Base-by-base conservation (phyloP, 2,888 invertebrate genomes). In the Heliconius cydno region DNA sequence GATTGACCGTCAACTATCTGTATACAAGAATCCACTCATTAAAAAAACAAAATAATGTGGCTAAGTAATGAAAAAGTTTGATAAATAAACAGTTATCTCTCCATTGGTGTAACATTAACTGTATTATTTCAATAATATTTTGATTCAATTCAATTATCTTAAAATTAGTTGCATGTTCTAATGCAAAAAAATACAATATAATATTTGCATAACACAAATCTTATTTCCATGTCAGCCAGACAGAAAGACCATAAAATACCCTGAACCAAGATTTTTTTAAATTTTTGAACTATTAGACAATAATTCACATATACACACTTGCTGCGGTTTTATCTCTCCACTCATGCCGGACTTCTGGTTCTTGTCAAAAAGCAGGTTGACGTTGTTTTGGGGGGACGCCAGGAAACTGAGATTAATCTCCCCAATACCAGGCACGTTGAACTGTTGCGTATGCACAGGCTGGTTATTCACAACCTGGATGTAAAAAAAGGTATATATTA, bases 391-490 rank as follows among this genome's bases (percentile, higher is more conserved):
- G 9, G 94, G 92, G 3, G 94, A 90, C 41, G 92, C 88, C 84
- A 94, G 84, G 85, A 94, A 94, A 83, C 92, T 94, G 34, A 94
- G 88, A 85, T 94, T 94, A 83, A 94, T 92, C 85, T 94, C 94
- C 12, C 93, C 94, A 70, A 94, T 92, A n/a, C 94, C 93, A 0
- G 94, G 94, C 3, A 94, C 92, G 88, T 93, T 94, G 86, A 93
- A 93, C 85, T 94, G 93, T 81, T 92, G 92, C 5, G 91, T 92
- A 71, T 92, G 92, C 68, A 92, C 89, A 9, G 92, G 90, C 85
- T 90, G 89, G 78, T 87, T 89, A 82, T 87, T 89, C 25, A 88
- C 88, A 71, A 89, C 88, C 89, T 89, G 79, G 22, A 73, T 73
- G 71, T 70, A 79, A 30, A 34, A n/a, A 38, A 57, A 52, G 28